Evolutionary conservation across 2,113 vertebrate species (phyloP).

Genomic region (Catharus fuscescens): DNA sequence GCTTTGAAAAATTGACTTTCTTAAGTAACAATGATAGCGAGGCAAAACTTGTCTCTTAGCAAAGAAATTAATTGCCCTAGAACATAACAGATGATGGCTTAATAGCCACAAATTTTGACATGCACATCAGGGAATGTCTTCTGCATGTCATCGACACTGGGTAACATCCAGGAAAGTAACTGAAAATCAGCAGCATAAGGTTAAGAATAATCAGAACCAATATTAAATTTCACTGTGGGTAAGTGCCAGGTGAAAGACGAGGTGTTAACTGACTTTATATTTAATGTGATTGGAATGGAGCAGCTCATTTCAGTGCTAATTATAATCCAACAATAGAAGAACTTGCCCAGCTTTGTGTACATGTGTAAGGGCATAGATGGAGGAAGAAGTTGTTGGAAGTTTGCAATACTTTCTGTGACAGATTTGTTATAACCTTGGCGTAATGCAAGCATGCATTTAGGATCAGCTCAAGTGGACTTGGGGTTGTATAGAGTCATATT

Average conservation of each 20-base stretch:
- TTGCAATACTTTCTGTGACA: not conserved
- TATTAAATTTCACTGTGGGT: constrained; percentile 15
- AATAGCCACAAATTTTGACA: not conserved
- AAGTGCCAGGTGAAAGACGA: constrained; percentile 45
- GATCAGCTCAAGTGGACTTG: not conserved
- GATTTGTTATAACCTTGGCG: not conserved
- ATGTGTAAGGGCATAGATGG: not conserved
- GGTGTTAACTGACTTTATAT: constrained; percentile 24
- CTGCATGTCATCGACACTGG: not conserved
- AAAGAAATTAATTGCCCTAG: not conserved
- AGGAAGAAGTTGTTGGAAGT: not conserved
- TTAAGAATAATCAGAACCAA: constrained; percentile 37
- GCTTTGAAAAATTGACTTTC: not conserved
- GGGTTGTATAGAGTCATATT: not conserved
- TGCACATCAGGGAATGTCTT: not conserved
- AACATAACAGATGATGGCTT: not conserved
- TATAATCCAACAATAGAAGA: not conserved
- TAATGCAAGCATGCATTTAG: not conserved
- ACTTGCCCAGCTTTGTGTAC: rapidly evolving
- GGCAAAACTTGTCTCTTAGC: not conserved
- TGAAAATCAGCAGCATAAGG: not conserved
- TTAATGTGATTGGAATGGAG: constrained; percentile 1
- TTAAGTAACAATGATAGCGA: not conserved
- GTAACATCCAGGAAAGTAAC: not conserved
- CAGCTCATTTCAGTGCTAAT: not conserved